A percentile compares a stretch with the other conserved stretches of the same genome.
phyloP scores from a whole-genome alignment of 2,797 vertebrate genomes.

The Neoniphon sammara region DNA sequence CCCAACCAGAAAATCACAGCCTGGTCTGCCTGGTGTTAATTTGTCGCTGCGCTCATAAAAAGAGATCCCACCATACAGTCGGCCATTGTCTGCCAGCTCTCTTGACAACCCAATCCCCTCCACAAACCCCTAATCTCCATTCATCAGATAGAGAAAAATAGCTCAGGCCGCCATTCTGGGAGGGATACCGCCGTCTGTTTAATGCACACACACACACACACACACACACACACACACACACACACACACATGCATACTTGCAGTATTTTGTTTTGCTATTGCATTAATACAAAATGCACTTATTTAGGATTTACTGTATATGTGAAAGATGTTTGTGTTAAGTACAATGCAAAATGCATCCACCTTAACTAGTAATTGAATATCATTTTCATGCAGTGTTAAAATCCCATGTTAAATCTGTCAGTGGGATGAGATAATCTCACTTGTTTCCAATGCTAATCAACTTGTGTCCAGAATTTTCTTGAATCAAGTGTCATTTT shows the following conservation, averaged over 20 bases:
- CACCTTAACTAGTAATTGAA: no score
- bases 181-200: background rate
- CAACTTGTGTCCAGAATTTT: no score
- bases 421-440: no score
- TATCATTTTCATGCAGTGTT: no score
- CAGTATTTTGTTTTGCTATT: background rate
- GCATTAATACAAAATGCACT: background rate
- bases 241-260: background rate
- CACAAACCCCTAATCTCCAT: no score
- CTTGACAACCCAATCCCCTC: background rate
- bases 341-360: no score
- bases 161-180: no score
- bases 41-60: slow-evolving; percentile 42
- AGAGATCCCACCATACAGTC: background rate
- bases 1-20: slow-evolving; percentile 54
- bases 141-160: background rate
- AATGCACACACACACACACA: slow-evolving; percentile 10
- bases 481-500: no score
- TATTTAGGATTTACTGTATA: background rate
- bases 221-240: slow-evolving; percentile 6
- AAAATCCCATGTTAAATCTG: no score
- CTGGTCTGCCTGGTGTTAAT: slow-evolving; percentile 35
- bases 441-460: no score
- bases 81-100: slow-evolving; percentile 3
- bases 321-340: no score